These are phyloP conservation scores for Drosophila lacicola DNA, from an alignment of 2,888 invertebrate species.

Conservation along the genomic window DNA sequence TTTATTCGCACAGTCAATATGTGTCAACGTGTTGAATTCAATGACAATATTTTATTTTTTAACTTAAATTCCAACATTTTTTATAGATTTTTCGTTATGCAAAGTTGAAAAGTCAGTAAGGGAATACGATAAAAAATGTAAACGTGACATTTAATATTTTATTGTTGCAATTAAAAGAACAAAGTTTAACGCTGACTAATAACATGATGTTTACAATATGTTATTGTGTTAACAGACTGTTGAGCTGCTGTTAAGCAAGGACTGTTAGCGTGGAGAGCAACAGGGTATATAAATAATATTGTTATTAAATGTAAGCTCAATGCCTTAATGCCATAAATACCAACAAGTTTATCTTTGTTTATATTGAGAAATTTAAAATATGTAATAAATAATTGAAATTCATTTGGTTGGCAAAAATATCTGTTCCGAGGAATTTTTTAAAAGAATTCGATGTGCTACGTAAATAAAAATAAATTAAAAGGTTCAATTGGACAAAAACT, in stretches of 20 bases:
- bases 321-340: too few species aligned
- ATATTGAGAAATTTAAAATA: not conserved
- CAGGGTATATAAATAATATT: too few species aligned
- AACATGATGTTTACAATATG: not conserved
- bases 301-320: too few species aligned
- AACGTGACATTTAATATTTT: constrained; percentile 14
- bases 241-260: not conserved
- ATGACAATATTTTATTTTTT: constrained; percentile 8
- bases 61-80: not conserved
- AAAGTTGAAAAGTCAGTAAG: not conserved
- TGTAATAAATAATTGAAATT: constrained; percentile 10
- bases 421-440: not conserved
- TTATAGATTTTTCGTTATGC: not conserved
- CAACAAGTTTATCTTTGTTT: not conserved
- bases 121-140: constrained; percentile 11
- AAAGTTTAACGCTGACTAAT: not conserved
- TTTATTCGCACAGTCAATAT: constrained; percentile 32
- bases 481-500: not conserved
- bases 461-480: not conserved
- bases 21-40: constrained; percentile 18
- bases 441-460: not conserved
- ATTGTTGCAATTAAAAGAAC: not conserved
- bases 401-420: not conserved
- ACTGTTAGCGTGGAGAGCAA: not conserved
- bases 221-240: constrained; percentile 1